Evolutionary conservation across 2,113 vertebrate genomes (phyloP), one percentile per base, ranked within the genome.

Genomic region (Eira barbara): DNA sequence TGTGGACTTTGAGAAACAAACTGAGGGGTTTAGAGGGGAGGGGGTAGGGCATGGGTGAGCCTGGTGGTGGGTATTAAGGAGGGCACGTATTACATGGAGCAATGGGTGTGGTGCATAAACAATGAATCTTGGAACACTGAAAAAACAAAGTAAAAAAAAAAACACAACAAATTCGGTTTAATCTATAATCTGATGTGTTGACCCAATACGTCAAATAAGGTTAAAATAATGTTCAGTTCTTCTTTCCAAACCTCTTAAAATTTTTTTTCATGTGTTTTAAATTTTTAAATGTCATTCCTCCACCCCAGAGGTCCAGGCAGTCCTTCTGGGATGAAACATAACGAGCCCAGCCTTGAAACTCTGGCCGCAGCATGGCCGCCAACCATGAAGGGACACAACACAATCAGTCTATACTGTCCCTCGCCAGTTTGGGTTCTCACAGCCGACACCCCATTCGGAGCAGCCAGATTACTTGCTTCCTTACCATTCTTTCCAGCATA

Each of bases 401-500:
- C 45, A 47, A 17, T 36, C 14, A 36, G 23, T 9, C 23, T 42
- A 11, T 4, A 3, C 6, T 17, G 11, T 36, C 3, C 34, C 45
- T 42, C 1, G 9, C 69, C 69, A 25, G 29, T 11, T 5, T 10
- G 11, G n/a, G 65, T 14, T 74, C 49, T 73, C 31, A 0, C 3
- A 10, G 49, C 78, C 34, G 39, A 76, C 59, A 27, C 63, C 31
- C n/a, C 69, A 20, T n/a, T 29, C 10, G 11, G 13, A 89, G 69
- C 52, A 61, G 71, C 42, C 89, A 39, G 7, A 8, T 23, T 2
- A 8, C 71, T 20, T 4, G 10, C 42, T 59, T 65, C 45, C 73
- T 98, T 99, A 99, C 99, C 99, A 0, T 99, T 98, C 20, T 13
- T n/a, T 82, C 99, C 99, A 47, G 99, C 99, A 3, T 99, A 99